Evolutionary conservation across 2,113 vertebrate genomes (phyloP), one percentile per base, ranked within the genome.

Genomic region (Heterocephalus glaber): DNA sequence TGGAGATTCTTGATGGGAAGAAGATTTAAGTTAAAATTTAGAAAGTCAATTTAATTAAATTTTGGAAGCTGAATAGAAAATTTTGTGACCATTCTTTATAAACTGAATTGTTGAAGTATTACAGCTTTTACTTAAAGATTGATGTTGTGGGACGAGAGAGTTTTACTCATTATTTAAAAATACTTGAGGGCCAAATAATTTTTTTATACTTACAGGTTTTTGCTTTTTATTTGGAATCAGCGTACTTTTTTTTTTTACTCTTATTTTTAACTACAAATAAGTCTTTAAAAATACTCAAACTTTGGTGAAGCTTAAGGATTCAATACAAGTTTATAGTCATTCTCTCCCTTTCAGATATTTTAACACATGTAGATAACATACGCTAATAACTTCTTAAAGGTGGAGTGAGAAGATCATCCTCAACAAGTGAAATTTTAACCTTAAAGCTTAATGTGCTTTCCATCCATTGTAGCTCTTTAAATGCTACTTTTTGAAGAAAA

Each of bases 401-500:
- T 92, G 30, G 41, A 63, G 5, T 85, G 82, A 76, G 68, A 94
- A 97, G 76, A 90, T 58, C 20, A 24, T 90, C 72, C 84, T 90
- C 88, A 95, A 26, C 47, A 95, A 95, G 65, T 83, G 10, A 90
- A 95, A 95, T 84, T 82, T 86, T 95, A 86, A 58, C 65, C 6
- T 61, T 82, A 84, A 87, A 96, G 35, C 24, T 74, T 90, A 74
- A 72, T n/a, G 63, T 88, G 58, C n/a, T 95, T 95, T 90, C 17
- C 76, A 30, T 89, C 49, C 44, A 28, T 76, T 89, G 41, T 89
- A 91, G 86, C 72, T 97, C 5, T 94, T 94, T 95, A 86, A 97
- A 86, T 92, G 70, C 56, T 79, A 80, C 60, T 80, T 94, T 96
- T 87, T 92, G 83, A 94, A 96, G 86, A 87, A 95, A 95, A 88